Percentiles rank a stretch among this genome's conserved stretches.
phyloP scores from a whole-genome alignment of 2,888 invertebrate species.

The Lepas anatifera region DNA sequence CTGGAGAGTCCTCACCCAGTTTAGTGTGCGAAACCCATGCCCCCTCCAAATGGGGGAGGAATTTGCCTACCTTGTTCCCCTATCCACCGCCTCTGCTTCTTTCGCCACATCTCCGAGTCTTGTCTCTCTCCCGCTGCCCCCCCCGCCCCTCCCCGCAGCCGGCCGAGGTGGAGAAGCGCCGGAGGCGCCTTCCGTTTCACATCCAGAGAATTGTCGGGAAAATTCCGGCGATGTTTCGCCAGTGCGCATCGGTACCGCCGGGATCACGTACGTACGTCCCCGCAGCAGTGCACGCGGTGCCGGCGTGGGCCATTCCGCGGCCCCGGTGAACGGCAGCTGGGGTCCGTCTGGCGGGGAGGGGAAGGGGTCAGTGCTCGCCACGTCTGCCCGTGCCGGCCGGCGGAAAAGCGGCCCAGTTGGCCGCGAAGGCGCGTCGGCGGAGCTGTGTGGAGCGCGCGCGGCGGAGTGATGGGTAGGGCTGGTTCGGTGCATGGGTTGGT shows the following conservation, averaged over 20 bases:
- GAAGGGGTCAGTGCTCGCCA: neutral
- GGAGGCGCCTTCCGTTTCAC: too few species aligned
- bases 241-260: neutral
- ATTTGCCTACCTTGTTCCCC: too few species aligned
- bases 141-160: too few species aligned
- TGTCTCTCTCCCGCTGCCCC: too few species aligned
- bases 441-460: neutral
- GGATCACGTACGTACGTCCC: neutral
- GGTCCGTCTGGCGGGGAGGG: slow-evolving; percentile 7
- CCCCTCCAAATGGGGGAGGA: too few species aligned
- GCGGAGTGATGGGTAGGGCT: too few species aligned
- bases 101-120: too few species aligned
- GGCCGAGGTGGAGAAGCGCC: too few species aligned
- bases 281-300: neutral
- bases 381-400: neutral
- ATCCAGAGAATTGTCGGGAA: neutral
- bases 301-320: neutral
- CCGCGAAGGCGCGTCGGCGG: neutral
- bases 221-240: slow-evolving; percentile 6
- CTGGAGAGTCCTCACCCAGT: too few species aligned
- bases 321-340: neutral
- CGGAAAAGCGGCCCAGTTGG: neutral
- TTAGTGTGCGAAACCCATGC: too few species aligned
- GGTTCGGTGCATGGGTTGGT: too few species aligned
- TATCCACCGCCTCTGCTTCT: too few species aligned